phyloP scores from a whole-genome alignment of 37 sponge, comb jelly and placozoan species.

The Beroe forskalii region DNA sequence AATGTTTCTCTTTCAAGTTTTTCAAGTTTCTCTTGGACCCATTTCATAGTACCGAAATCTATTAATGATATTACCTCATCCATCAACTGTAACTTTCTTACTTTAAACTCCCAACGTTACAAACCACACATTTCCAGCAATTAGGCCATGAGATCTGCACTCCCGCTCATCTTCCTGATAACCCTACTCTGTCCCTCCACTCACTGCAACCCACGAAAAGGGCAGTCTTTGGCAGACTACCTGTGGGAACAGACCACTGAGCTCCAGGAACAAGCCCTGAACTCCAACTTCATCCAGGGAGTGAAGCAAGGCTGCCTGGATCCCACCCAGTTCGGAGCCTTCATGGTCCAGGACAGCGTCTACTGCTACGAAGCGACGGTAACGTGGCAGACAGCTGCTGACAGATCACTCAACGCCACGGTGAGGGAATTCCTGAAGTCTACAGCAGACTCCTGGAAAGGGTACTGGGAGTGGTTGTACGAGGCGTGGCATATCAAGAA shows the following conservation, averaged over 20 bases:
- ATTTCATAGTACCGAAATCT: too few relatives aligned
- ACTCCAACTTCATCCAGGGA: not conserved
- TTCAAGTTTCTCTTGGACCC: too few relatives aligned
- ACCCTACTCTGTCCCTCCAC: too few relatives aligned
- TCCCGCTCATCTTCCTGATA: too few relatives aligned
- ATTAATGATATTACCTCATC: too few relatives aligned
- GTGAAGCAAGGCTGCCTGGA: not conserved
- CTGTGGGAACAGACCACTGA: constrained; percentile 1
- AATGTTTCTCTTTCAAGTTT: too few relatives aligned
- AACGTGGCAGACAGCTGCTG: not conserved
- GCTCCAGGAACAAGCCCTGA: not conserved
- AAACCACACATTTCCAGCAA: too few relatives aligned
- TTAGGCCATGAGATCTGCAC: too few relatives aligned
- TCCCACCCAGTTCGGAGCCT: constrained; percentile 11
- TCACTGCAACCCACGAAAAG: too few relatives aligned
- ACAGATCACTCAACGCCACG: not conserved
- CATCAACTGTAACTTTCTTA: too few relatives aligned
- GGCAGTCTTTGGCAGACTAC: not conserved
- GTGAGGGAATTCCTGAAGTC: not conserved
- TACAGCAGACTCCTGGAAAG: not conserved
- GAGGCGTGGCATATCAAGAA: not conserved
- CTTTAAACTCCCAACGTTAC: too few relatives aligned
- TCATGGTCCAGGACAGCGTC: constrained; percentile 8
- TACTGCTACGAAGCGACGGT: constrained; percentile 6
- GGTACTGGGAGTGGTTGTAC: too few relatives aligned